phyloP scores from a whole-genome alignment of 2,888 invertebrate species.

The Eudiplozoon nipponicum region DNA sequence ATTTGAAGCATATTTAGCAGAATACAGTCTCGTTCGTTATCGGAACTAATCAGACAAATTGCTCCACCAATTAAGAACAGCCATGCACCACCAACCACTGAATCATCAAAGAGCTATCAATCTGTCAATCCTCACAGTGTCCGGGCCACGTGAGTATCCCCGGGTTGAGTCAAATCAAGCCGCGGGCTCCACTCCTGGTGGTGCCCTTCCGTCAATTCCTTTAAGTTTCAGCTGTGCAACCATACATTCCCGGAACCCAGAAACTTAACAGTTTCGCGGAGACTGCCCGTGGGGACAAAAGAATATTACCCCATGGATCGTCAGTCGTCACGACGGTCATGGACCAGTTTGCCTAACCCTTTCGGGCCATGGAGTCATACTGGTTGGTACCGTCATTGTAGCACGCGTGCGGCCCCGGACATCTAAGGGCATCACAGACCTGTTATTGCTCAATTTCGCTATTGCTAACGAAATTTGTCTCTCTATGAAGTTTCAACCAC shows the following conservation, averaged over 20 bases:
- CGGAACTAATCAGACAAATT: slow-evolving; percentile 43
- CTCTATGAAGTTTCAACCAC: no score
- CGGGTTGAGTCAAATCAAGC: slow-evolving; percentile 42
- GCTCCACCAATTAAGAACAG: slow-evolving; percentile 23
- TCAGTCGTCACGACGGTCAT: slow-evolving; percentile 36
- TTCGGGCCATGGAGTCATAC: no score
- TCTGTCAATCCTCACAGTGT: slow-evolving; percentile 40
- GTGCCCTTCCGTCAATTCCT: slow-evolving; percentile 37
- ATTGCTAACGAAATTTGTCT: no score
- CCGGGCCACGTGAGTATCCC: slow-evolving; percentile 39
- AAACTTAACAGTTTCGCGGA: slow-evolving; percentile 30
- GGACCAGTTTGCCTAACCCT: no score
- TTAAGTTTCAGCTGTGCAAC: slow-evolving; percentile 35
- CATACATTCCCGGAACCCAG: slow-evolving; percentile 35
- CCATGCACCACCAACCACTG: slow-evolving; percentile 40
- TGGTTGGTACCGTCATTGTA: no score
- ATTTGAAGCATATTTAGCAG: slow-evolving; percentile 35
- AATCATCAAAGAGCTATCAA: slow-evolving; percentile 40
- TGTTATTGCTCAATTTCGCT: no score
- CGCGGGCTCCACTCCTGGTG: slow-evolving; percentile 42
- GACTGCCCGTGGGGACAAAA: slow-evolving; percentile 33
- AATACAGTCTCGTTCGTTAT: slow-evolving; percentile 40
- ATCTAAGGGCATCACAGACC: no score
- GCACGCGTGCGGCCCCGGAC: no score
- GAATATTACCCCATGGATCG: slow-evolving; percentile 34